Base-by-base conservation (phyloP, 2,113 vertebrate genomes). In the Struthidea cinerea region DNA sequence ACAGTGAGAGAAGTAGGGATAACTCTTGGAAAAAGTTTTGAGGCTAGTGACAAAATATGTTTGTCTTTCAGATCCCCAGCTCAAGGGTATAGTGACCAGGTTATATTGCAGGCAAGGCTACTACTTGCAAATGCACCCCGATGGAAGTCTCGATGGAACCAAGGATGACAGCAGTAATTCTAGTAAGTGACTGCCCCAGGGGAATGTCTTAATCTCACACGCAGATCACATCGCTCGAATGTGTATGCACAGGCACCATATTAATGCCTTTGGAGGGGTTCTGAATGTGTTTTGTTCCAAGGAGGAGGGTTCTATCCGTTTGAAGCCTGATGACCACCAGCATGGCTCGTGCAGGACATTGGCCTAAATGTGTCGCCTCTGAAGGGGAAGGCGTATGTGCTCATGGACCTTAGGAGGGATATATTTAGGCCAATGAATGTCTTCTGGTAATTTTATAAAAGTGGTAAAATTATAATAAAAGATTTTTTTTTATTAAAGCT, bases 11-110 rank as follows among this genome's bases (percentile, higher is more conserved):
- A 94, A 94, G 70, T 55, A 94, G 93, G 94, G 87, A 23, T 94
- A 33, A 84, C 90, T 95, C 84, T 80, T 86, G 94, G 84, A 91
- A 91, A 92, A 86, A 84, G 44, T 61, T 94, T 89, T 96, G 94
- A 97, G 92, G 96, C 97, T 98, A 95, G 98, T 97, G 96, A 96
- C 75, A 97, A 91, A 97, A 96, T 98, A 82, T 98, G 94, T 97
- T 98, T 98, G 97, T 97, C 95, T 98, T 98, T 96, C 99, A 99
- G 99, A 99, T 99, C 99, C 99, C 98, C 99, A 99, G 99, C 99
- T 99, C 99, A 99, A 99, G 99, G 99, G 99, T 97, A 99, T 99
- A 99, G 99, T 99, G 98, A 99, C 99, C 99, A 99, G 99, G 99
- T 99, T 99, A 99, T 99, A 99, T 98, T 99, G 99, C 99, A 99